These are phyloP conservation scores for Parapsyche elsis DNA, from an alignment of 1,140 invertebrate species.

Conservation along the genomic window DNA sequence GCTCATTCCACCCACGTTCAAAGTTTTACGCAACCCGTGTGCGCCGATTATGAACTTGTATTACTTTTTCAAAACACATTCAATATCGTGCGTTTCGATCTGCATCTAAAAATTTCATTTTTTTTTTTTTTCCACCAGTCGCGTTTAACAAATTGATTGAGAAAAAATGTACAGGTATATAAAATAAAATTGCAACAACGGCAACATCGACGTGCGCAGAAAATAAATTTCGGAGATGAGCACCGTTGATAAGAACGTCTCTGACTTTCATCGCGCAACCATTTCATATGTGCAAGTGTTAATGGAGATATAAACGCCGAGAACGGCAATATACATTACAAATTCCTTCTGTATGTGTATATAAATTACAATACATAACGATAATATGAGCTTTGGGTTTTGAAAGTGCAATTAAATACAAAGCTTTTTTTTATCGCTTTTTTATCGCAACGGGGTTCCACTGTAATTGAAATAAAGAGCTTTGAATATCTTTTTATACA, in stretches of 20 bases:
- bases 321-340: background rate
- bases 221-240: constrained; percentile 5
- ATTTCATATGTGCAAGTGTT: background rate
- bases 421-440: too few relatives aligned
- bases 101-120: background rate
- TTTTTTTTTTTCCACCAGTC: too few relatives aligned
- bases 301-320: constrained; percentile 13
- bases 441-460: too few relatives aligned
- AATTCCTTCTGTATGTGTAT: too few relatives aligned
- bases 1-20: background rate
- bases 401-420: too few relatives aligned
- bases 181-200: background rate
- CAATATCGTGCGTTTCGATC: background rate
- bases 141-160: too few relatives aligned
- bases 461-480: too few relatives aligned
- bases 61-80: background rate
- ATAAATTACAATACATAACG: too few relatives aligned
- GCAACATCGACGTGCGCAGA: background rate
- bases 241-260: background rate
- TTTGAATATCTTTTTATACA: too few relatives aligned
- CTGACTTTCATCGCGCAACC: constrained; percentile 3
- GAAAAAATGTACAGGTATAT: too few relatives aligned
- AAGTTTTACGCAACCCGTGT: background rate
- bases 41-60: background rate
- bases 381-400: too few relatives aligned